Conservation (phyloP, 2,888 invertebrate species). For the Dicranocentrus wangi region DNA sequence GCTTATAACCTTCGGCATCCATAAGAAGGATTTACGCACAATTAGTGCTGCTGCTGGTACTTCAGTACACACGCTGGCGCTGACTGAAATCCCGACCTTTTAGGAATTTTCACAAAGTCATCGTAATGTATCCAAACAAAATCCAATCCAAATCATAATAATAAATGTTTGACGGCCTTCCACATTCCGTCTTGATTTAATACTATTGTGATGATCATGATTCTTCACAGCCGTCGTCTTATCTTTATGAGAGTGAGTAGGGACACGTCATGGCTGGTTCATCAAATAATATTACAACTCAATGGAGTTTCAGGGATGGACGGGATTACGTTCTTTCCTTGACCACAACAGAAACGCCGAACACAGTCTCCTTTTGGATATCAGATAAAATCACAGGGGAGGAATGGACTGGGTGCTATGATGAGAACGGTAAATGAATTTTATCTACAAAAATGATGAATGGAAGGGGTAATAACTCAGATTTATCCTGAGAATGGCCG, state of each 20-base stretch:
- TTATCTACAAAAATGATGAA: conserved; percentile 73
- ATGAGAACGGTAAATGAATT: conserved; percentile 76
- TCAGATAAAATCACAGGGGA: conserved; percentile 78
- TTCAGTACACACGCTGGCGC: too few species aligned
- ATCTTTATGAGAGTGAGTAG: conserved; percentile 21
- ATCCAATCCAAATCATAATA: conserved; percentile 7
- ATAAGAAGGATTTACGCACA: conserved; percentile 29
- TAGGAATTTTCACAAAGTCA: conserved; percentile 19
- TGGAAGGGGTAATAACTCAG: conserved; percentile 6
- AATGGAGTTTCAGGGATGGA: conserved; percentile 70
- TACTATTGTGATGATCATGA: conserved; percentile 7
- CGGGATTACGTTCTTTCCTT: conserved; percentile 69
- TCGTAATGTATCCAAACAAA: conserved; percentile 24
- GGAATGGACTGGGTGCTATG: conserved; percentile 78
- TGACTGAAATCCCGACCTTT: conserved; percentile 19
- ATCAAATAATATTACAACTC: conserved; percentile 56
- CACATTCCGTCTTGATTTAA: conserved; percentile 7
- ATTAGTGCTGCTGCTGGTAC: neutral
- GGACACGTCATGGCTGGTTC: conserved; percentile 55
- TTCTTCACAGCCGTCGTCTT: conserved; percentile 14
- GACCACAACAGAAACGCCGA: conserved; percentile 73
- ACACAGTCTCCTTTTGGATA: conserved; percentile 76
- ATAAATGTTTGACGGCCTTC: conserved; percentile 10
- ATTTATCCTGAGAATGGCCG: conserved; percentile 41
- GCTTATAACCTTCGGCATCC: conserved; percentile 39